Evolutionary conservation across 2,113 vertebrate genomes (phyloP).

Genomic region (Gila orcuttii): DNA sequence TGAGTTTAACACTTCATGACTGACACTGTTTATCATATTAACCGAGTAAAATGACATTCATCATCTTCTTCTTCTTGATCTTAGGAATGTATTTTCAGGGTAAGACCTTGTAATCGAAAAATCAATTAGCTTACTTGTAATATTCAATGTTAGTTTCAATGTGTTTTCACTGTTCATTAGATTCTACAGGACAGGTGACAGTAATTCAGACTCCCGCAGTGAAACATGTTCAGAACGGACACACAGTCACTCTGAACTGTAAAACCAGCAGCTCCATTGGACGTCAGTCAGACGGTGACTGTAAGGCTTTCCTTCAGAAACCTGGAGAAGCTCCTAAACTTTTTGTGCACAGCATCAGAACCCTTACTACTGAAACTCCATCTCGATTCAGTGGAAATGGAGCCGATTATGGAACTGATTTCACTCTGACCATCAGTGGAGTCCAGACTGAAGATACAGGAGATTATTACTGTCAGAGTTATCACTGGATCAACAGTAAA

Average conservation of each 20-base stretch:
- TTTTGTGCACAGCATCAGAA: background rate
- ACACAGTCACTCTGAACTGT: background rate
- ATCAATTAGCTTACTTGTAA: background rate
- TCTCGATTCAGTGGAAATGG: no score
- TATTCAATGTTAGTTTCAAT: background rate
- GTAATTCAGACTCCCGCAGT: background rate
- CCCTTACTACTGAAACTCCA: no score
- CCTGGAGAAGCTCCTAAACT: slow-evolving; percentile 3
- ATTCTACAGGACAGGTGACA: background rate
- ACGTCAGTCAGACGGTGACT: background rate
- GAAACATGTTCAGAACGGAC: background rate
- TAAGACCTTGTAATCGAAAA: background rate
- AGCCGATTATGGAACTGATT: no score
- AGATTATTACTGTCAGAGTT: no score
- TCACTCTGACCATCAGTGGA: no score
- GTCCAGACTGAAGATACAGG: no score
- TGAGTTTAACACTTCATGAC: background rate
- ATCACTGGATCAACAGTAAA: no score
- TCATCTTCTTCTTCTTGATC: background rate
- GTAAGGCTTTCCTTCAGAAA: background rate
- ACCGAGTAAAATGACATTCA: background rate
- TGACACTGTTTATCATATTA: background rate
- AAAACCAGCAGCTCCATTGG: background rate
- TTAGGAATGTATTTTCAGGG: background rate
- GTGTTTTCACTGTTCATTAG: background rate